Evolutionary conservation across 2,888 invertebrate genomes (phyloP).

Genomic region (Raillietiella orientalis): DNA sequence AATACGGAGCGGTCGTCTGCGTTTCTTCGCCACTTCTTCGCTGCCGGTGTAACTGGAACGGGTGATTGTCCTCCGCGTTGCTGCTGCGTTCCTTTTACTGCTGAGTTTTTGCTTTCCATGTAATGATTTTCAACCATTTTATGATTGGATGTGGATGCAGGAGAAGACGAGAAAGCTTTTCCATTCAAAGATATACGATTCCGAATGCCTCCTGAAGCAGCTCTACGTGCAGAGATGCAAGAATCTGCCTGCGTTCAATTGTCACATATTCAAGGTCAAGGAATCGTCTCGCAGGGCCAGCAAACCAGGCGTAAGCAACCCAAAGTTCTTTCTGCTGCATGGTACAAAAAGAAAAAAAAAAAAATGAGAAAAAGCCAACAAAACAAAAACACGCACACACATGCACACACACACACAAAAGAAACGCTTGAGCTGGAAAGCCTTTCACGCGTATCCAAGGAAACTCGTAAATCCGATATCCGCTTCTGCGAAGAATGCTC

Average conservation of each 20-base stretch:
- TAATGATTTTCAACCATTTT: constrained; percentile 5
- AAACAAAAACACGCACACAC: constrained; percentile 2
- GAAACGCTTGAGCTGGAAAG: no score
- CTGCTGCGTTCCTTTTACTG: neutral
- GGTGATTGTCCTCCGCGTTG: no score
- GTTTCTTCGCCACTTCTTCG: no score
- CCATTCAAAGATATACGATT: constrained; percentile 26
- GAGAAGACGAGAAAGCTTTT: constrained; percentile 26
- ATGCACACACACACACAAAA: no score
- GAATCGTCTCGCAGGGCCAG: constrained; percentile 23
- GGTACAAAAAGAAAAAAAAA: neutral
- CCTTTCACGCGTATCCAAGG: no score
- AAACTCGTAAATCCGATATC: no score
- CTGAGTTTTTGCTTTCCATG: constrained; percentile 1
- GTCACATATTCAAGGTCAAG: constrained; percentile 25
- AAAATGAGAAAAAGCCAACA: neutral
- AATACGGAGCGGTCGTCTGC: no score
- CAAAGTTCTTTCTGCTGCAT: no score
- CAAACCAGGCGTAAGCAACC: constrained; percentile 22
- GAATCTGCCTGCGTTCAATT: constrained; percentile 23
- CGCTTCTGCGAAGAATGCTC: no score
- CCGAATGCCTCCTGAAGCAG: constrained; percentile 23
- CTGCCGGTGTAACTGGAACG: no score
- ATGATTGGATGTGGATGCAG: no score
- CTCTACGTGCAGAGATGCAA: constrained; percentile 26